Base-by-base conservation (phyloP, 2,113 vertebrate genomes). In the Jacana jacana region DNA sequence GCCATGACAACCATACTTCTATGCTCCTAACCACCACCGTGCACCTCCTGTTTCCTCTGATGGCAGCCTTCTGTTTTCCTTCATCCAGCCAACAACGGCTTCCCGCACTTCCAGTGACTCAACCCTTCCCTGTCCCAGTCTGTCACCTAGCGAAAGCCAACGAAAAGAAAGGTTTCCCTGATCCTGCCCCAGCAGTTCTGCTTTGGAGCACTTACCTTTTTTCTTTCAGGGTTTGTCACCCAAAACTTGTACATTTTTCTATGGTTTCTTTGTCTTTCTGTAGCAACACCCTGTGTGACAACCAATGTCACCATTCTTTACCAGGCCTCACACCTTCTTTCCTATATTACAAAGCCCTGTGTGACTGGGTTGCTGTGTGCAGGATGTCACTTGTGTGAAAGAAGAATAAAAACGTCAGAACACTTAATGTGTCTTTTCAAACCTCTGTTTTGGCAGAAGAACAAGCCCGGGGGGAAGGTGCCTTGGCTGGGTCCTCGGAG, bases 61-160 rank as follows among this genome's bases (percentile, higher is more conserved):
- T 81, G 91, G 69, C 94, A 85, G 80, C 48, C 48, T n/a, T 88
- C 54, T 95, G 75, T 94, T 94, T 94, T 81, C 79, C 42, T 69
- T 72, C 79, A 39, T 10, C 31, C 86, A 49, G 95, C 89, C 87
- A 81, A 70, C 37, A 58, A 22, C 69, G 19, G n/a, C 79, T 92
- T 95, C 90, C 90, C 5, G 13, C 39, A 2, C 58, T 71, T 30
- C 0, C 9, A 54, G 35, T 94, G 82, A 95, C 75, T 94, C 92
- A 90, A 60, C 69, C 55, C 31, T 94, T 95, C 69, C 89, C 54
- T 88, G 89, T 84, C 79, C 95, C 92, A 81, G 60, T 68, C 39
- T 77, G 82, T 85, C 92, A 88, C 79, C 86, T 88, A 16, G 8
- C 1, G 5, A 70, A 57, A 52, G 75, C 86, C 95, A 92, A 88